Conservation (phyloP, 2,113 vertebrate species). For the Cyanoliseus patagonus region DNA sequence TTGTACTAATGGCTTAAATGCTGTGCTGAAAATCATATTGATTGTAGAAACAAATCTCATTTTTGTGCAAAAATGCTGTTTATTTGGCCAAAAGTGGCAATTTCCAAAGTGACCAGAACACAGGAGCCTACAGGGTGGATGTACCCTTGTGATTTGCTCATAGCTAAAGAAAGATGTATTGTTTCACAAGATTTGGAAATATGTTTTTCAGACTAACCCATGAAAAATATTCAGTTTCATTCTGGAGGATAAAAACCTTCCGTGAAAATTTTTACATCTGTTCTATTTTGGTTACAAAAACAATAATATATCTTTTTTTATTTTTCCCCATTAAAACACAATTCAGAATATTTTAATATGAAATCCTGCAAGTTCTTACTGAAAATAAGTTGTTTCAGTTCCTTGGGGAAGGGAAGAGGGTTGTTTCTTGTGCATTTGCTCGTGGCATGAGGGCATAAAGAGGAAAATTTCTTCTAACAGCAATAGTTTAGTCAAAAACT, state of each 20-base stretch:
- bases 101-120: background rate
- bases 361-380: background rate
- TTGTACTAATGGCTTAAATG: background rate
- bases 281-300: background rate
- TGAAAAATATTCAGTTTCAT: background rate
- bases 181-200: background rate
- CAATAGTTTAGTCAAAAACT: background rate
- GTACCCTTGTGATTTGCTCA: background rate
- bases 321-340: background rate
- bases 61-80: background rate
- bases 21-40: background rate
- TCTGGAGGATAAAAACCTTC: background rate
- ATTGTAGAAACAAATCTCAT: background rate
- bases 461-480: conserved; percentile 5
- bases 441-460: background rate
- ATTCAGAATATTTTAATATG: background rate
- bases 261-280: background rate
- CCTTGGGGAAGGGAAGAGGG: background rate
- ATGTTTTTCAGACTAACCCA: background rate
- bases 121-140: background rate
- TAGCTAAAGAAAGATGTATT: background rate
- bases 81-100: background rate
- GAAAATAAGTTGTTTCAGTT: background rate
- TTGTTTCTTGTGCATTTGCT: background rate
- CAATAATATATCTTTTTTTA: background rate